A percentile compares a stretch with the other conserved stretches of the same genome.
Evolutionary conservation across 2,888 invertebrate species (phyloP).

Genomic region (Marronus borbonicus): DNA sequence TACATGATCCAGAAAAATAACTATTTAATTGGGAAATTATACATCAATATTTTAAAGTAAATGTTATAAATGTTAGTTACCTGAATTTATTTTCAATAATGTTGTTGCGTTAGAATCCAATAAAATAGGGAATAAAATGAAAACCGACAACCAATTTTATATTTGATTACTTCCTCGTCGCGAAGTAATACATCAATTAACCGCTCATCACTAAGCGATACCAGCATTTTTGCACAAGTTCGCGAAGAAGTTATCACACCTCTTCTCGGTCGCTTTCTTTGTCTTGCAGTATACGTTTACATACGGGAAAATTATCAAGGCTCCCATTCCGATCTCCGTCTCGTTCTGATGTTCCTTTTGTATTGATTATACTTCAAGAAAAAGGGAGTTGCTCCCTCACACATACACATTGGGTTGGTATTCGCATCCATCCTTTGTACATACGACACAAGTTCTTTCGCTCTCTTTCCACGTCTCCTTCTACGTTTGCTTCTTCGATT

Average conservation of each 20-base stretch:
- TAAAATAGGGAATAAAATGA: background rate
- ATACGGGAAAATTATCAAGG: constrained; percentile 20
- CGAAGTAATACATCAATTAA: constrained; percentile 23
- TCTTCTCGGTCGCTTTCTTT: background rate
- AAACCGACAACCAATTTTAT: constrained; percentile 7
- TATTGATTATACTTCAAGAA: constrained; percentile 64
- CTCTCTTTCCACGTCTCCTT: constrained; percentile 14
- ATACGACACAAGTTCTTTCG: constrained; percentile 59
- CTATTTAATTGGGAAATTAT: no score
- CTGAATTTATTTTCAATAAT: background rate
- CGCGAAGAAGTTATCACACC: constrained; percentile 3
- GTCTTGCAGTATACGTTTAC: constrained; percentile 9
- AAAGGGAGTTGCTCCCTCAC: constrained; percentile 53
- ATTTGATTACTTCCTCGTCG: constrained; percentile 5
- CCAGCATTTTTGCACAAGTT: constrained; percentile 14
- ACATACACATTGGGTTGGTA: constrained; percentile 58
- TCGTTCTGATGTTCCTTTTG: constrained; percentile 46
- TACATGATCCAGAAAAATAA: no score
- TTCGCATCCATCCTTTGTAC: constrained; percentile 61
- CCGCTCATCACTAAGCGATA: constrained; percentile 5
- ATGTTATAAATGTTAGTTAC: background rate
- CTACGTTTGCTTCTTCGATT: constrained; percentile 10
- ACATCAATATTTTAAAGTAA: no score
- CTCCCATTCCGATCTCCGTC: constrained; percentile 34
- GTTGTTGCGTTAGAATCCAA: background rate